Evolutionary conservation across 2,888 invertebrate genomes (phyloP).

Genomic region (Sericinus montela): DNA sequence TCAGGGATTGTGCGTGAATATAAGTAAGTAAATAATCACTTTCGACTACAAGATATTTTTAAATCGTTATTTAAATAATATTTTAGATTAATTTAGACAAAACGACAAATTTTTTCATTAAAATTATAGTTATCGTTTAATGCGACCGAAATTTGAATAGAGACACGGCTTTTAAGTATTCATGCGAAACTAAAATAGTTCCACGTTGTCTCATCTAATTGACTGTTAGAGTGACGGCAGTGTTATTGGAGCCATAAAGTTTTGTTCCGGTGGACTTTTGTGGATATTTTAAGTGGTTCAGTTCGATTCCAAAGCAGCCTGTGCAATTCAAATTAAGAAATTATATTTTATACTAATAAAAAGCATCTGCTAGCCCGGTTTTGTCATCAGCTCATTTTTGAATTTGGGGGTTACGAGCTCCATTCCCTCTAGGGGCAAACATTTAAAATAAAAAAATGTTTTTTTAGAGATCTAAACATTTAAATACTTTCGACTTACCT

Average conservation of each 20-base stretch:
- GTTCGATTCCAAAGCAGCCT: background rate
- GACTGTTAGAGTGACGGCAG: slow-evolving; percentile 29
- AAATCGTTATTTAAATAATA: too few relatives aligned
- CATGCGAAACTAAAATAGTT: slow-evolving; percentile 24
- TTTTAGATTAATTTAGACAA: too few relatives aligned
- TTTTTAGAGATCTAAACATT: too few relatives aligned
- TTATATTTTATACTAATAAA: background rate
- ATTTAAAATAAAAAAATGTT: too few relatives aligned
- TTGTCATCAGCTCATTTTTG: too few relatives aligned
- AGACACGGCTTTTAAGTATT: slow-evolving; percentile 22
- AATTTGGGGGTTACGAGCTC: too few relatives aligned
- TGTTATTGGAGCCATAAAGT: slow-evolving; percentile 26
- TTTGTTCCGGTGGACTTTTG: slow-evolving; percentile 16
- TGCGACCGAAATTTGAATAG: background rate
- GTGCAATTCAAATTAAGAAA: background rate
- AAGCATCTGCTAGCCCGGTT: too few relatives aligned
- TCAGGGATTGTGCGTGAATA: too few relatives aligned
- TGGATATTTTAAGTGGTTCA: slow-evolving; percentile 3
- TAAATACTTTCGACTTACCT: too few relatives aligned
- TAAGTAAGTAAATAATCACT: too few relatives aligned
- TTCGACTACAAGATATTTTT: too few relatives aligned
- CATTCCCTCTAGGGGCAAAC: too few relatives aligned
- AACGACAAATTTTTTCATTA: background rate
- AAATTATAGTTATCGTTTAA: background rate
- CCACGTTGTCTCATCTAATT: slow-evolving; percentile 23